These are phyloP conservation scores for Axis porcinus DNA, from an alignment of 2,113 vertebrate genomes.

Conservation along the genomic window DNA sequence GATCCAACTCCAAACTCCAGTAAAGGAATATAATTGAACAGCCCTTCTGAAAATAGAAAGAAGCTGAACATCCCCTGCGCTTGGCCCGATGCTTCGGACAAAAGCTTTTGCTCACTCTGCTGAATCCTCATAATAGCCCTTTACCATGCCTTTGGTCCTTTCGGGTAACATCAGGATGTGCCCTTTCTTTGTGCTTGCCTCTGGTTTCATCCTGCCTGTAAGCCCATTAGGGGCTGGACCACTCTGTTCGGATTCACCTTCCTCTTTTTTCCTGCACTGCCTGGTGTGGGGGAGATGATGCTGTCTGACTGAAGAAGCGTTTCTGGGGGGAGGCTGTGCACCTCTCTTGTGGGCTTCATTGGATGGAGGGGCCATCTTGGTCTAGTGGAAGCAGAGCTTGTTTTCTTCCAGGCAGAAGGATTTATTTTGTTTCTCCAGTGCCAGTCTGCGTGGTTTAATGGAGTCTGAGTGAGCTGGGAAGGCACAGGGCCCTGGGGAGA, in stretches of 20 bases:
- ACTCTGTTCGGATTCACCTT: fast-evolving
- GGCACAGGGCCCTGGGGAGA: not conserved
- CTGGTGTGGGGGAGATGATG: not conserved
- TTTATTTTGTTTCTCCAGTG: not conserved
- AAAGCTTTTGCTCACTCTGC: no score
- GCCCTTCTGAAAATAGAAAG: not conserved
- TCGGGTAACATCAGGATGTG: not conserved
- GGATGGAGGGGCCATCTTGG: not conserved
- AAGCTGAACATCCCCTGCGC: not conserved
- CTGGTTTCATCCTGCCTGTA: not conserved
- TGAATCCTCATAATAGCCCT: not conserved
- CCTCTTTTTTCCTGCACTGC: not conserved
- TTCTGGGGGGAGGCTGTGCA: fast-evolving
- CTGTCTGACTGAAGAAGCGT: not conserved
- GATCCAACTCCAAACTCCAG: not conserved
- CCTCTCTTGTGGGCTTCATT: not conserved
- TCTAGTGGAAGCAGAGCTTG: not conserved
- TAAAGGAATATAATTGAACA: not conserved
- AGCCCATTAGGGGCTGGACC: not conserved
- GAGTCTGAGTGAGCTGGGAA: not conserved
- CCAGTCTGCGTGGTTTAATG: not conserved
- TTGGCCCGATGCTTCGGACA: not conserved
- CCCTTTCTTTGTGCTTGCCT: not conserved
- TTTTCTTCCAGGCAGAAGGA: not conserved
- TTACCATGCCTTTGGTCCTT: not conserved